Evolutionary conservation across 2,888 invertebrate genomes (phyloP).

Genomic region (Drosophila nr. perissopoda): DNA sequence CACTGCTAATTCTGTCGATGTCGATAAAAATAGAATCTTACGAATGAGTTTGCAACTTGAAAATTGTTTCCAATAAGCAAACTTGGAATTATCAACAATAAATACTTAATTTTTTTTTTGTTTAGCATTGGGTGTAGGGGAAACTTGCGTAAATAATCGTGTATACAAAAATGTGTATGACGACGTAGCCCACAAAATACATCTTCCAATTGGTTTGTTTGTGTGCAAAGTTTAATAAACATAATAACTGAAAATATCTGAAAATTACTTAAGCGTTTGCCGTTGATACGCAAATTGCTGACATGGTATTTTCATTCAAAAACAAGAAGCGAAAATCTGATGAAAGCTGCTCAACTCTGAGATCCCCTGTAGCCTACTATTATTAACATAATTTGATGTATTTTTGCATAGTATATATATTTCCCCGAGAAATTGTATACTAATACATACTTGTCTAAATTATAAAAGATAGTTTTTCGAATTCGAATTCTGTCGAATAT

Average conservation of each 20-base stretch:
- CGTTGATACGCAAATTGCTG: constrained; percentile 50
- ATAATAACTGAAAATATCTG: constrained; percentile 49
- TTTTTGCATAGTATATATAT: not conserved
- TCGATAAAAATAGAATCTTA: constrained; percentile 66
- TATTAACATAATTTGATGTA: not conserved
- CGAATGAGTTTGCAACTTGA: constrained; percentile 53
- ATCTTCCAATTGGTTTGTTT: constrained; percentile 52
- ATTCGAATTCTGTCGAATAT: not conserved
- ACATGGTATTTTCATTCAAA: constrained; percentile 62
- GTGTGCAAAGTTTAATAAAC: constrained; percentile 47
- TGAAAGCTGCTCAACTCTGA: not conserved
- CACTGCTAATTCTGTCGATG: constrained; percentile 43
- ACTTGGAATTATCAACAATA: constrained; percentile 68
- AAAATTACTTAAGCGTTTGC: constrained; percentile 50
- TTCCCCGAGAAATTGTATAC: not conserved
- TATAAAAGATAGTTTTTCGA: not conserved
- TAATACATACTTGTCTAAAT: not conserved
- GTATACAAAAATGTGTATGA: constrained; percentile 43
- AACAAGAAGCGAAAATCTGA: constrained; percentile 19
- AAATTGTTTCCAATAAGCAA: constrained; percentile 62
- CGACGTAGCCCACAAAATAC: constrained; percentile 29
- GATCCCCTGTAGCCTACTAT: constrained; percentile 9
- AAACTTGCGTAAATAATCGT: constrained; percentile 52
- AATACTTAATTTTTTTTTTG: constrained; percentile 32
- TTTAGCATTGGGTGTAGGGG: constrained; percentile 21